phyloP scores from a whole-genome alignment of 2,113 vertebrate species.

The Actinemys pallida region DNA sequence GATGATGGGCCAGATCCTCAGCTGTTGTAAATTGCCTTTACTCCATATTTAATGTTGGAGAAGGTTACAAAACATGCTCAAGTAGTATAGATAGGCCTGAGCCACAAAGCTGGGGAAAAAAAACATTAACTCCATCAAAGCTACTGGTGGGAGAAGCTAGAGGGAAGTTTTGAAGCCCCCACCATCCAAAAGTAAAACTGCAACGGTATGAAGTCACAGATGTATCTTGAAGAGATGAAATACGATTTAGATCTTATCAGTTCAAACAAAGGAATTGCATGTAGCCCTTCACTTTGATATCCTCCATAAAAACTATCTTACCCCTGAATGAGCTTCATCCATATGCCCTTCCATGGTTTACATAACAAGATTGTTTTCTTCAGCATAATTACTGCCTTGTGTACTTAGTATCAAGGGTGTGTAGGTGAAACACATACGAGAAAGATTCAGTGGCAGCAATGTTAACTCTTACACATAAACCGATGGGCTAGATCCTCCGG shows the following conservation, averaged over 20 bases:
- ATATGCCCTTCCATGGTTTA: neutral
- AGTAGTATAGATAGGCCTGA: neutral
- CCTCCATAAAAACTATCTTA: neutral
- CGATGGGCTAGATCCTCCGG: accelerated
- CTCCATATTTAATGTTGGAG: neutral
- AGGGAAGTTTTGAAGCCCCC: neutral
- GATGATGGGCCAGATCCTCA: neutral
- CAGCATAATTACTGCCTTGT: neutral
- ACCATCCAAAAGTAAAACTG: neutral
- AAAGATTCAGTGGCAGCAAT: neutral
- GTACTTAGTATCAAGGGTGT: neutral
- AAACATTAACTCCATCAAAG: neutral
- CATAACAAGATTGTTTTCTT: neutral
- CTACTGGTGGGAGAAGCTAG: neutral
- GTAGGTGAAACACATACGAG: neutral
- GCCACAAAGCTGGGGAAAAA: neutral
- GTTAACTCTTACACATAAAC: neutral
- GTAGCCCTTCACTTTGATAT: neutral
- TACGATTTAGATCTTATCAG: neutral
- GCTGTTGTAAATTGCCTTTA: neutral
- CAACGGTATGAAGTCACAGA: neutral
- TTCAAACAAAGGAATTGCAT: neutral
- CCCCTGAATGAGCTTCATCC: neutral
- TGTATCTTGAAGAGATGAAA: neutral
- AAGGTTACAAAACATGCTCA: neutral